Percentiles rank a stretch among this genome's conserved stretches.
These are phyloP conservation scores for Ectobius pallidus DNA, from an alignment of 2,888 invertebrate genomes.

Conservation along the genomic window DNA sequence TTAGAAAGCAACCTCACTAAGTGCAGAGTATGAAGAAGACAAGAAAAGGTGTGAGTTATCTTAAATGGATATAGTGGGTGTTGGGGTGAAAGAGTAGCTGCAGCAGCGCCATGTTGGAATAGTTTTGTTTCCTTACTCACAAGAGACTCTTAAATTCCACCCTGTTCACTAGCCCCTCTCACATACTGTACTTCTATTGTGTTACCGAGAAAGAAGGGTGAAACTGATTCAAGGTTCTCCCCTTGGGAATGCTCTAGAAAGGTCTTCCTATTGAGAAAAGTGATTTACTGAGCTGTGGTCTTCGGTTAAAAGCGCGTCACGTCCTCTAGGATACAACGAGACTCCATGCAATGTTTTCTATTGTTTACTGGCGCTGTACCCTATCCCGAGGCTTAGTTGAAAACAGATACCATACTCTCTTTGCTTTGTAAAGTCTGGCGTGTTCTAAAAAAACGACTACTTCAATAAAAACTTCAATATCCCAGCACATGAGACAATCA, in stretches of 20 bases:
- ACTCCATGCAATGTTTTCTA: slow-evolving; percentile 37
- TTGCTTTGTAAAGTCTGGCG: not conserved
- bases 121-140: slow-evolving; percentile 22
- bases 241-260: slow-evolving; percentile 28
- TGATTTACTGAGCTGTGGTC: slow-evolving; percentile 35
- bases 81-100: not conserved
- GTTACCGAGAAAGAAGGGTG: slow-evolving; percentile 2
- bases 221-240: slow-evolving; percentile 16
- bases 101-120: slow-evolving; percentile 24
- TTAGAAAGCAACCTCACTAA: too few relatives aligned
- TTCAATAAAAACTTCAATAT: too few relatives aligned
- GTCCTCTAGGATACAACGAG: too few relatives aligned
- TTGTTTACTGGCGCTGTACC: slow-evolving; percentile 27
- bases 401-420: not conserved
- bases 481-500: too few relatives aligned
- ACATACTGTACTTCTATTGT: not conserved
- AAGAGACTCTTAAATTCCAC: slow-evolving; percentile 24
- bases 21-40: not conserved
- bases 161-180: not conserved
- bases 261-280: slow-evolving; percentile 37
- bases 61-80: not conserved
- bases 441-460: not conserved
- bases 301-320: slow-evolving; percentile 4
- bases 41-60: not conserved
- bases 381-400: not conserved